These are phyloP conservation scores for Vollenhovia emeryi DNA, from an alignment of 1,140 invertebrate species.

Conservation along the genomic window DNA sequence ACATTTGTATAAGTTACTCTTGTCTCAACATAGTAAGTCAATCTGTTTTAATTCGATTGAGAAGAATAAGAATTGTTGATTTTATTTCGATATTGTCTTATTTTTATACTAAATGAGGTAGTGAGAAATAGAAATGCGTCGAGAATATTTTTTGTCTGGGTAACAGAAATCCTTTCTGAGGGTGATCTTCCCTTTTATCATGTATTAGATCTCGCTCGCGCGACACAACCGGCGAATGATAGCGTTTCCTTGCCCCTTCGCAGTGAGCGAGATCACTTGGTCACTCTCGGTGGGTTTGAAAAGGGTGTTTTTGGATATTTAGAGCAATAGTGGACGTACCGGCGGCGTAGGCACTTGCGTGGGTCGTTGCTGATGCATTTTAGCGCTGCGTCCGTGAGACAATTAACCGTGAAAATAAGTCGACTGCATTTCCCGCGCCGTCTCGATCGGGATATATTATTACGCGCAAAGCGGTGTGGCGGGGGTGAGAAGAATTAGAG, in stretches of 20 bases:
- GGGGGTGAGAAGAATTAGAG: slow-evolving; percentile 14
- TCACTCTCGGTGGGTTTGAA: neutral
- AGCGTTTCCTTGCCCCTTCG: neutral
- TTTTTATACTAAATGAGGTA: no score
- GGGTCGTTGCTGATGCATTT: slow-evolving; percentile 69
- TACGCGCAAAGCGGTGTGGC: slow-evolving; percentile 32
- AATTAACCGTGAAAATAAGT: slow-evolving; percentile 73
- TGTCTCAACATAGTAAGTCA: no score
- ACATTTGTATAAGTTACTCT: no score
- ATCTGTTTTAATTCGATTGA: no score
- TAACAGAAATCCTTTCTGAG: no score
- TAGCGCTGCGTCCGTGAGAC: slow-evolving; percentile 73
- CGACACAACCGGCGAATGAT: neutral
- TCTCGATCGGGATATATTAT: slow-evolving; percentile 69
- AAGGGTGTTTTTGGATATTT: slow-evolving; percentile 38
- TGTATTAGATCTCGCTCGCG: neutral
- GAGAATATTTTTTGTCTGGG: no score
- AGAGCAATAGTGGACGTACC: slow-evolving; percentile 69
- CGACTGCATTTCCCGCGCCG: slow-evolving; percentile 66
- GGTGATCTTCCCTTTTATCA: no score
- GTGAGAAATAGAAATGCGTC: no score
- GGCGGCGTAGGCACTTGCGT: slow-evolving; percentile 60
- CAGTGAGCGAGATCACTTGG: neutral
- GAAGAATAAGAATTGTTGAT: no score
- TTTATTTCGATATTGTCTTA: no score